phyloP scores from a whole-genome alignment of 2,113 vertebrate species.

The Lophotis ruficrista region DNA sequence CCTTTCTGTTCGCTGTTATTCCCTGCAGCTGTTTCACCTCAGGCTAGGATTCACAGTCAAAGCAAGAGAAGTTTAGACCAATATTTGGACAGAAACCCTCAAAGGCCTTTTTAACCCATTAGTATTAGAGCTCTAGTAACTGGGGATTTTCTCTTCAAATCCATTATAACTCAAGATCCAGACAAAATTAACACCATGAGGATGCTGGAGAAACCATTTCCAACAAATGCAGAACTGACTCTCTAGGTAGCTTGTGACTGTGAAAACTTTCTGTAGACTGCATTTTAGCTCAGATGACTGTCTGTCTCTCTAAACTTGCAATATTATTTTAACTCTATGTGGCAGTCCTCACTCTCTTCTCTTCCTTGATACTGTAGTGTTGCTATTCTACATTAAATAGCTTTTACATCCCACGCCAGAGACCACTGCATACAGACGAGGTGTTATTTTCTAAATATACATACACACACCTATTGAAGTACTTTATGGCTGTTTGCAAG shows the following conservation, averaged over 20 bases:
- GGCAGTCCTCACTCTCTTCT: background rate
- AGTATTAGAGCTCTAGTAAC: background rate
- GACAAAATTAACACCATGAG: background rate
- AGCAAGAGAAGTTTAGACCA: background rate
- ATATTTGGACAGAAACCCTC: background rate
- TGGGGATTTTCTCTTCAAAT: background rate
- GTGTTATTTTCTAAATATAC: constrained; percentile 11
- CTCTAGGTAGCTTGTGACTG: background rate
- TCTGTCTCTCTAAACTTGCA: background rate
- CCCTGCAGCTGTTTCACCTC: constrained; percentile 18
- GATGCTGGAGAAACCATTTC: background rate
- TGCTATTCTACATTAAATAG: background rate
- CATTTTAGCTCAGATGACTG: background rate
- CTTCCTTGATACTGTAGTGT: background rate
- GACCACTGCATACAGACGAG: background rate
- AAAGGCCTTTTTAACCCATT: constrained; percentile 1
- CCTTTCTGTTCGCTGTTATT: background rate
- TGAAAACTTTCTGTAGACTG: background rate
- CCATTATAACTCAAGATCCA: background rate
- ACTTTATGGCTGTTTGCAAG: background rate
- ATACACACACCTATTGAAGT: background rate
- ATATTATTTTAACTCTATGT: background rate
- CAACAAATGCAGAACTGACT: background rate
- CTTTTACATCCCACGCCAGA: constrained; percentile 9
- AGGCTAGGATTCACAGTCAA: background rate